Base-by-base conservation (phyloP, 2,888 invertebrate species). In the Caradrina clavipalpis region DNA sequence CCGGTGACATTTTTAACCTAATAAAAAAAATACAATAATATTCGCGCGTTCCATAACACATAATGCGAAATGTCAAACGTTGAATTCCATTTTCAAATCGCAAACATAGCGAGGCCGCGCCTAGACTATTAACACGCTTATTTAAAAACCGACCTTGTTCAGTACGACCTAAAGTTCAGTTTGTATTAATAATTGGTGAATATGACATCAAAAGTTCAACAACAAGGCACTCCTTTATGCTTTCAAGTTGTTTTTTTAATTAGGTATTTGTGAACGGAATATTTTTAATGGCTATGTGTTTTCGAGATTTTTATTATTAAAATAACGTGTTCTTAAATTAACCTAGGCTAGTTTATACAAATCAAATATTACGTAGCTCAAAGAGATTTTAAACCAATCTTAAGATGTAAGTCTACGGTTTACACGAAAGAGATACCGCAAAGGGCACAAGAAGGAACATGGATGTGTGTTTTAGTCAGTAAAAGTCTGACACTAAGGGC, bases 21-120 rank as follows among this genome's bases (percentile, higher is more conserved):
- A 35, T 35, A 35, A 76, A 70, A 75, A 76, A 67, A 54, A 45
- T 66, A 69, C 62, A 55, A 54, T 54, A 60, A 35, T 55, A 6
- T 65, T 60, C 59, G 31, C 55, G 64, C 69, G 67, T 78, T 82
- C 74, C 47, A 75, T 84, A 82, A 77, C 73, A 75, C 49, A 68
- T 76, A 81, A 83, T 80, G 80, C 78, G 61, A 89, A 90, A 90
- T 89, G 85, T 87, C 88, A 90, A 90, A 89, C 69, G 84, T 80
- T 81, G 78, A 89, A 92, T 90, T 89, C 89, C 88, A 87, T 88
- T 88, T 92, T 89, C 85, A 86, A 91, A 90, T 88, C 81, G 84
- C 86, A 78, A 86, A 74, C 82, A 69, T 56, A 69, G 62, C 80
- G 70, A 72, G 22, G 81, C 79, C 82, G 80, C 86, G 62, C 88